A percentile compares a stretch with the other conserved stretches of the same genome.
Conservation (phyloP, 2,113 vertebrate genomes). For the Nicator chloris region DNA sequence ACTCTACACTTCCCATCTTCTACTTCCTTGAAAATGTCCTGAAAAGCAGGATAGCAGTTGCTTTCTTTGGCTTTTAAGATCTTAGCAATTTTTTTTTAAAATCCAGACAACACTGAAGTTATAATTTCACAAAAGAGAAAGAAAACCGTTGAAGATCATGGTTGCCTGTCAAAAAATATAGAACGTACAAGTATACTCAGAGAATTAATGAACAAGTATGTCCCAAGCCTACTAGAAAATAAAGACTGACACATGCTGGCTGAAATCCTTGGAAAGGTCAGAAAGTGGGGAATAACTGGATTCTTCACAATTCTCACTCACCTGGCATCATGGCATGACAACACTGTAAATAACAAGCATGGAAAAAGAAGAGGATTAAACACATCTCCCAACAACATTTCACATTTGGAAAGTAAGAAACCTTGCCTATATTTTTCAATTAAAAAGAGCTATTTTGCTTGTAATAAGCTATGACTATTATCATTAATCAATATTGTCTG, state of each 20-base stretch:
- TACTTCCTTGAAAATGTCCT: slow-evolving; percentile 65
- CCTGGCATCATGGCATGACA: background rate
- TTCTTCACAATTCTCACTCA: background rate
- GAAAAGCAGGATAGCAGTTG: slow-evolving; percentile 78
- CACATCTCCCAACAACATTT: background rate
- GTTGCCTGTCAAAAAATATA: background rate
- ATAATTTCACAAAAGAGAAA: background rate
- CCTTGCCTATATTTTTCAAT: background rate
- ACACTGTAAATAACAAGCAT: background rate
- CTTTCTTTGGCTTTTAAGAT: slow-evolving; percentile 79
- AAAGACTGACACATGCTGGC: background rate
- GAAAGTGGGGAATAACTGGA: background rate
- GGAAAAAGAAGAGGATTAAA: background rate
- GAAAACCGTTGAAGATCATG: background rate
- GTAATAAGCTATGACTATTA: background rate
- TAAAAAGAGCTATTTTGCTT: background rate
- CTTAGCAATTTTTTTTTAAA: slow-evolving; percentile 70
- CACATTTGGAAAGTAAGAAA: background rate
- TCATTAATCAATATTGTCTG: background rate
- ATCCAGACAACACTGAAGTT: slow-evolving; percentile 75
- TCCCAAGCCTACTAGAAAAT: background rate
- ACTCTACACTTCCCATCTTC: slow-evolving; percentile 66
- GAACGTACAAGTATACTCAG: background rate
- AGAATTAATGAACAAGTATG: background rate
- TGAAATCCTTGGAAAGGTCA: background rate